Conservation (phyloP, 2,888 invertebrate genomes). For the Mesoligia furuncula region DNA sequence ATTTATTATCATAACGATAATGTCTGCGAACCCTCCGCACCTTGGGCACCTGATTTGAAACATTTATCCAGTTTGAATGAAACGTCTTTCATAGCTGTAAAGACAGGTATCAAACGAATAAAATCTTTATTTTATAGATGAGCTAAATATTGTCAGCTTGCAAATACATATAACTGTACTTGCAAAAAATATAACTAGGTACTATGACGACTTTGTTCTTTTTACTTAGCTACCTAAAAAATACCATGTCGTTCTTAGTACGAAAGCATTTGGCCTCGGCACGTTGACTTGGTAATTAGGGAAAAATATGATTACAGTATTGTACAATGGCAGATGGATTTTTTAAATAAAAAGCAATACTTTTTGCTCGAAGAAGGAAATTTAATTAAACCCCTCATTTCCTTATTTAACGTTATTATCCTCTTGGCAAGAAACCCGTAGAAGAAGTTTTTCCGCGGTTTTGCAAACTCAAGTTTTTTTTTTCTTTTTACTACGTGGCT, state of each 20-base stretch:
- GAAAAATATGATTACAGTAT: slow-evolving; percentile 32
- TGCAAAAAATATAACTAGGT: slow-evolving; percentile 26
- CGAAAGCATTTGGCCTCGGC: slow-evolving; percentile 65
- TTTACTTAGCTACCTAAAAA: slow-evolving; percentile 16
- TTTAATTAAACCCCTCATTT: slow-evolving; percentile 52
- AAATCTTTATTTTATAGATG: background rate
- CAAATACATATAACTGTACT: background rate
- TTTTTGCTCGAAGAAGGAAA: slow-evolving; percentile 64
- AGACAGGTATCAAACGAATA: background rate
- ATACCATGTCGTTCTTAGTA: slow-evolving; percentile 66
- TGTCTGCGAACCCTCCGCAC: slow-evolving; percentile 47
- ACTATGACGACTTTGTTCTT: slow-evolving; percentile 1
- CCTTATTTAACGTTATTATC: slow-evolving; percentile 61
- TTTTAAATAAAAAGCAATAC: slow-evolving; percentile 38
- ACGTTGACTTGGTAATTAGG: slow-evolving; percentile 41
- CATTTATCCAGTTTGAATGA: slow-evolving; percentile 13
- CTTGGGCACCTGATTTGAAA: background rate
- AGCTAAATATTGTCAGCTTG: slow-evolving; percentile 11
- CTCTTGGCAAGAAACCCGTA: slow-evolving; percentile 40
- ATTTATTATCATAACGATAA: slow-evolving; percentile 55
- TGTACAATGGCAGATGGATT: slow-evolving; percentile 27
- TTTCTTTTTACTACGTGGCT: background rate
- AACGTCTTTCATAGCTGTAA: background rate
- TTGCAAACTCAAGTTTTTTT: slow-evolving; percentile 22
- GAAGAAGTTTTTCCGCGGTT: slow-evolving; percentile 33